Evolutionary conservation across 2,888 invertebrate genomes (phyloP).

Genomic region (Lymantria dispar): DNA sequence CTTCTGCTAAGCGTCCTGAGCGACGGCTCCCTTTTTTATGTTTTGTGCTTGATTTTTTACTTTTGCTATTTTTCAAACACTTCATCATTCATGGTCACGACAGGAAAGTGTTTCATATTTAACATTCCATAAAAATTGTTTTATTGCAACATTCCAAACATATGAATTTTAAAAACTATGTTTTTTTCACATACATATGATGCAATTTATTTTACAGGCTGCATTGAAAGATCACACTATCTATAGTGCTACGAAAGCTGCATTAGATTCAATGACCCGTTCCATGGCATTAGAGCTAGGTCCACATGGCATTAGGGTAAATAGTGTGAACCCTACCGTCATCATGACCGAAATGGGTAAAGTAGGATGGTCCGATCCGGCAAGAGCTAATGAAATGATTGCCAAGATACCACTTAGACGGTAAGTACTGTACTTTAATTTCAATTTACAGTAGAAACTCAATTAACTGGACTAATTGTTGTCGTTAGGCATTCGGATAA

Average conservation of each 20-base stretch:
- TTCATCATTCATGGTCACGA: too few relatives aligned
- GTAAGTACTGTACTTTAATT: slow-evolving; percentile 60
- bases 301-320: slow-evolving; percentile 92
- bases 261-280: slow-evolving; percentile 92
- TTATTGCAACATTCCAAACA: too few relatives aligned
- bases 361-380: slow-evolving; percentile 93
- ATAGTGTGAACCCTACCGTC: slow-evolving; percentile 96
- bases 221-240: slow-evolving; percentile 90
- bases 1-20: too few relatives aligned
- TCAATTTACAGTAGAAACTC: too few relatives aligned
- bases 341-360: slow-evolving; percentile 96
- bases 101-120: too few relatives aligned
- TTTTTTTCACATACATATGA: neutral
- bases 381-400: slow-evolving; percentile 87
- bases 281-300: slow-evolving; percentile 95
- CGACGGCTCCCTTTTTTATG: too few relatives aligned
- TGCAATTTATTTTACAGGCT: slow-evolving; percentile 59
- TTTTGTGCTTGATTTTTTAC: too few relatives aligned
- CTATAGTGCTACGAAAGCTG: slow-evolving; percentile 95
- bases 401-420: slow-evolving; percentile 92
- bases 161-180: too few relatives aligned
- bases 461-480: too few relatives aligned
- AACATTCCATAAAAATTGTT: too few relatives aligned
- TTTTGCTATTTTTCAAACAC: too few relatives aligned
- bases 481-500: too few relatives aligned